phyloP scores from a whole-genome alignment of 1,140 invertebrate species.

The Drosophila lini region DNA sequence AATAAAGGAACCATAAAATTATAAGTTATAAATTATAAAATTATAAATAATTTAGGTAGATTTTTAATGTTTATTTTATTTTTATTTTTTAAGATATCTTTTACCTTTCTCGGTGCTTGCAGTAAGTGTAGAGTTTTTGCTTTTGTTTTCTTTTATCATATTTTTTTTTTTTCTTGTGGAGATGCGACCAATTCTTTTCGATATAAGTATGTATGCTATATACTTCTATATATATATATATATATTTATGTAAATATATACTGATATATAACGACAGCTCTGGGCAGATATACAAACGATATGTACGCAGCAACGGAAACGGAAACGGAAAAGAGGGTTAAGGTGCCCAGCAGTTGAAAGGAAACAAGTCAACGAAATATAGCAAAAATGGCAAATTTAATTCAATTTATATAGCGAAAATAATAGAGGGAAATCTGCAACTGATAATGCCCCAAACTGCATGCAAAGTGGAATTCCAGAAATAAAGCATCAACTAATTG shows the following conservation, averaged over 20 bases:
- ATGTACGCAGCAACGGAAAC: slow-evolving; percentile 38
- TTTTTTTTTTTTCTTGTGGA: slow-evolving; percentile 17
- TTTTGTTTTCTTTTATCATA: slow-evolving; percentile 52
- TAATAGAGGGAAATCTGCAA: slow-evolving; percentile 30
- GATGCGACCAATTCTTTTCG: slow-evolving; percentile 61
- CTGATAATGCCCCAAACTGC: slow-evolving; percentile 45
- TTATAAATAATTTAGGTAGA: slow-evolving; percentile 22
- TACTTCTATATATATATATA: slow-evolving; percentile 56
- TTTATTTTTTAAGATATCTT: slow-evolving; percentile 48
- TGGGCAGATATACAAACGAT: slow-evolving; percentile 47
- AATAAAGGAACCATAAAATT: slow-evolving; percentile 45
- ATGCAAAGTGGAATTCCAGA: slow-evolving; percentile 22
- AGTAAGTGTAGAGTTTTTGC: slow-evolving; percentile 82
- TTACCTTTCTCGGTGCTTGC: slow-evolving; percentile 84
- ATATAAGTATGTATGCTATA: slow-evolving; percentile 66
- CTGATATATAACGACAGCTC: slow-evolving; percentile 57
- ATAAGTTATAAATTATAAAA: slow-evolving; percentile 28
- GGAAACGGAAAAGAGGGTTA: slow-evolving; percentile 24
- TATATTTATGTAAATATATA: slow-evolving; percentile 37
- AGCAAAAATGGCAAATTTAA: slow-evolving; percentile 2
- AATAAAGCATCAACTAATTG: slow-evolving; percentile 1
- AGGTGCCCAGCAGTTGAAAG: slow-evolving; percentile 26
- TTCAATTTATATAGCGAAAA: slow-evolving; percentile 25
- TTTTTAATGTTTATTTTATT: slow-evolving; percentile 45
- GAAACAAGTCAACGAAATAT: slow-evolving; percentile 26